Evolutionary conservation across 1,140 invertebrate genomes (phyloP).

Genomic region (Drosophila ambigua): DNA sequence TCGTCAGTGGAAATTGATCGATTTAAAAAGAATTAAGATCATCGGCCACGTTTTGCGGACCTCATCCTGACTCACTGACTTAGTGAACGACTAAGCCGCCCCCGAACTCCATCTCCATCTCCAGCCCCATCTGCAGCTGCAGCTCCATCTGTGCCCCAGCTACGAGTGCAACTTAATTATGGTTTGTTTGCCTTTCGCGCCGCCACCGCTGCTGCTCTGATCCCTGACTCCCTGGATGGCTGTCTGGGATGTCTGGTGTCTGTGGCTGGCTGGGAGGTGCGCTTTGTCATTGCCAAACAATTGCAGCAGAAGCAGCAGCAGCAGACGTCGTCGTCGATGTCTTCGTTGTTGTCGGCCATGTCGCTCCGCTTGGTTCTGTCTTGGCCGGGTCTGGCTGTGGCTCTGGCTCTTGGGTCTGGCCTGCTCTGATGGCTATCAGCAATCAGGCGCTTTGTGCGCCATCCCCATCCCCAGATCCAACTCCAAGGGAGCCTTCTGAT

Average conservation of each 20-base stretch:
- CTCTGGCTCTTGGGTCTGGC: constrained; percentile 22
- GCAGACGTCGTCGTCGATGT: constrained; percentile 48
- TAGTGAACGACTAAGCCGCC: constrained; percentile 72
- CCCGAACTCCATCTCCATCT: constrained; percentile 23
- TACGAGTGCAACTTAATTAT: constrained; percentile 79
- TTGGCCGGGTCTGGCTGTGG: constrained; percentile 9
- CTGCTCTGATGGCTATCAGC: constrained; percentile 75
- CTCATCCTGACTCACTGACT: constrained; percentile 76
- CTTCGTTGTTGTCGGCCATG: constrained; percentile 16
- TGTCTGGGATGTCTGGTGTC: constrained; percentile 15
- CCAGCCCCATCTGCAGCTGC: constrained; percentile 16
- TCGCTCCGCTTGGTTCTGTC: constrained; percentile 1
- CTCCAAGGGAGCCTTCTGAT: constrained; percentile 36
- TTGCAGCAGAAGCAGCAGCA: constrained; percentile 52
- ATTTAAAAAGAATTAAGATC: constrained; percentile 83
- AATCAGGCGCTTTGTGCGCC: constrained; percentile 80
- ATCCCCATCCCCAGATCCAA: constrained; percentile 49
- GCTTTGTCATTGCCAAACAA: constrained; percentile 82
- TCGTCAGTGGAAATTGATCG: constrained; percentile 80
- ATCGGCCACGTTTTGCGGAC: constrained; percentile 59
- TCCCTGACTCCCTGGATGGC: constrained; percentile 22
- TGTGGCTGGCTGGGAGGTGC: constrained; percentile 71
- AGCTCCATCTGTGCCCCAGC: constrained; percentile 11
- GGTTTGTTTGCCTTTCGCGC: constrained; percentile 73
- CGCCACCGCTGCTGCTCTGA: neutral